These are phyloP conservation scores for Microcaecilia unicolor DNA, from an alignment of 2,797 vertebrate genomes.

Conservation along the genomic window DNA sequence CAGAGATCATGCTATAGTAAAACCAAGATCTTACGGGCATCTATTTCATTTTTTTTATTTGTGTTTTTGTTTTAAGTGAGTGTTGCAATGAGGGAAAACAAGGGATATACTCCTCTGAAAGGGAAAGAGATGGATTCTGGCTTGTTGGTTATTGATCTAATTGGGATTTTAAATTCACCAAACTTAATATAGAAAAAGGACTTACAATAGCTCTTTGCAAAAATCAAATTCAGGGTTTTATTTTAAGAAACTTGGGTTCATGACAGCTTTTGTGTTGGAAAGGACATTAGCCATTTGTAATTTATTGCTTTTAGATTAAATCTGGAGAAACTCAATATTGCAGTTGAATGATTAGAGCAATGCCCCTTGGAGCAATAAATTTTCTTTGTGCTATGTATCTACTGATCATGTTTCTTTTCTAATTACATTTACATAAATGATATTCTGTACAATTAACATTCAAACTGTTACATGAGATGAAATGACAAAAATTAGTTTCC, in stretches of 20 bases:
- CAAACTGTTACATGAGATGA: slow-evolving; percentile 64
- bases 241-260: slow-evolving; percentile 51
- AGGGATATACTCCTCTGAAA: no score
- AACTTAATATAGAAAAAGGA: no score
- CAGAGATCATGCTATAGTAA: no score
- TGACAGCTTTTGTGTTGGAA: slow-evolving; percentile 64
- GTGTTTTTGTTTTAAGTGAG: no score
- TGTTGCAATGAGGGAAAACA: no score
- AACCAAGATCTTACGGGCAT: no score
- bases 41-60: no score
- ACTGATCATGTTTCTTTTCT: slow-evolving; percentile 84
- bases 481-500: slow-evolving; percentile 67
- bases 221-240: slow-evolving; percentile 37
- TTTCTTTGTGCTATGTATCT: slow-evolving; percentile 79
- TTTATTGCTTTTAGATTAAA: slow-evolving; percentile 97
- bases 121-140: no score
- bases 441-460: slow-evolving; percentile 84
- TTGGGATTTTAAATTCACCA: no score
- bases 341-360: slow-evolving; percentile 96
- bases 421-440: slow-evolving; percentile 99
- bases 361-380: slow-evolving; percentile 88
- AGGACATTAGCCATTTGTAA: slow-evolving; percentile 78
- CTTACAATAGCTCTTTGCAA: no score
- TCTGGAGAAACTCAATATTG: slow-evolving; percentile 92
- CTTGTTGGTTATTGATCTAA: no score